Evolutionary conservation across 2,888 invertebrate species (phyloP).

Genomic region (Blera fallax): DNA sequence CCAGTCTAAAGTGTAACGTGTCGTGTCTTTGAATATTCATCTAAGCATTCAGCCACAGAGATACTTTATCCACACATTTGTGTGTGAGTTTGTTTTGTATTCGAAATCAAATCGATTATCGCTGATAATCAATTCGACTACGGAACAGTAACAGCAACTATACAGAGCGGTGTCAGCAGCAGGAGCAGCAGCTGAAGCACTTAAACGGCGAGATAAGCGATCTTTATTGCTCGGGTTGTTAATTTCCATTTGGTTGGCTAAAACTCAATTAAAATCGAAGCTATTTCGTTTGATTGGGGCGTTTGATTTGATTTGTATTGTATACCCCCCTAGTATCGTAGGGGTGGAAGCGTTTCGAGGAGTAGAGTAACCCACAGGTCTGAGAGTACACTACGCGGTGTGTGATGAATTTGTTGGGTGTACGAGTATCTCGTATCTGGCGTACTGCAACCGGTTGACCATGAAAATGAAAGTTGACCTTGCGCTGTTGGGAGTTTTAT

Average conservation of each 20-base stretch:
- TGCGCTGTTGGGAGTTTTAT: conserved; percentile 10
- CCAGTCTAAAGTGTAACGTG: neutral
- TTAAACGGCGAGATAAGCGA: conserved; percentile 60
- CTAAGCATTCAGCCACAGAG: conserved; percentile 6
- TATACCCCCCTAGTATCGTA: neutral
- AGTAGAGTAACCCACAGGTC: neutral
- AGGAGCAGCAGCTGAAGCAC: conserved; percentile 37
- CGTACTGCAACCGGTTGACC: conserved; percentile 49
- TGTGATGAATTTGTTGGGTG: conserved; percentile 17
- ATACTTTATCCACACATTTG: neutral
- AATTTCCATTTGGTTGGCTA: conserved; percentile 56
- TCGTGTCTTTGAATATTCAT: conserved; percentile 38
- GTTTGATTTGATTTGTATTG: conserved; percentile 47
- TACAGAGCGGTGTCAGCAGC: neutral
- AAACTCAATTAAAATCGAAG: conserved; percentile 67
- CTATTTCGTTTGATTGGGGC: conserved; percentile 57
- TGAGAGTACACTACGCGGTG: neutral
- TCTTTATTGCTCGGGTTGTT: conserved; percentile 66
- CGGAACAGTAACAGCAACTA: neutral
- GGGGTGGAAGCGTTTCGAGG: neutral
- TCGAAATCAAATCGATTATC: conserved; percentile 65
- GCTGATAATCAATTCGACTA: conserved; percentile 47
- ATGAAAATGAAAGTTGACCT: conserved; percentile 70
- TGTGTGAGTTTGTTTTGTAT: conserved; percentile 22
- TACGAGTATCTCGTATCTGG: neutral